Evolutionary conservation across 1,140 invertebrate genomes (phyloP), one percentile per base, ranked within the genome.

Genomic region (Diachasma alloeum): DNA sequence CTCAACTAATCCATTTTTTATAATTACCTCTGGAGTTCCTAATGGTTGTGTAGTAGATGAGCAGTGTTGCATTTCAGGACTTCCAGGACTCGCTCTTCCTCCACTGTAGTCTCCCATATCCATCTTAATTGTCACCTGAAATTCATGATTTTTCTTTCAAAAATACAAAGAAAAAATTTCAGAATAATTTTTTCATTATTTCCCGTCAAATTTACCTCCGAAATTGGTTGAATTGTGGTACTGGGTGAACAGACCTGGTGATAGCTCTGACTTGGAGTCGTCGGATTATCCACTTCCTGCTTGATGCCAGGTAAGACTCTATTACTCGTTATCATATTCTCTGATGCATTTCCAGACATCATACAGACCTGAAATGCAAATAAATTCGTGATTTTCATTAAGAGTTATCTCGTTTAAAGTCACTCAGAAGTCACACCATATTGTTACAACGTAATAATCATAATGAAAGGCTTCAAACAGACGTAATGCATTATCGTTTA

Each of bases 41-140:
- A 93, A 91, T n/a, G 93, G 91, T 80, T 94, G 93, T 48, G 94
- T 95, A 0, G 94, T 95, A 48, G 94, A 95, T 17, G 94, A 95
- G 87, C 94, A 95, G 83, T 93, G 94, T 83, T 95, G 94, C 83
- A 93, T 91, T 82, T 95, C 94, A 10, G 94, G 94, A 78, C 94
- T 94, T 17, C 92, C 93, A 8, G 94, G 94, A 42, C 91, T 92
- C 8, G 87, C 85, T 36, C 85, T 84, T 87, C 91, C 87, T 26
- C 84, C 88, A 78, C 88, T 89, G 81, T 86, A 91, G 82, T 89
- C 90, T 81, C 77, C 81, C 76, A 85, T 88, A 83, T 88, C 90
- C 82, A 86, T 85, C 83, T 87, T 85, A 81, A 86, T 87, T 75
- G 88, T 85, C 78, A 77, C 89, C 91, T 85, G 84, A 68, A 85